phyloP scores from a whole-genome alignment of 2,797 vertebrate genomes.

The Philypnodon macrostomus region DNA sequence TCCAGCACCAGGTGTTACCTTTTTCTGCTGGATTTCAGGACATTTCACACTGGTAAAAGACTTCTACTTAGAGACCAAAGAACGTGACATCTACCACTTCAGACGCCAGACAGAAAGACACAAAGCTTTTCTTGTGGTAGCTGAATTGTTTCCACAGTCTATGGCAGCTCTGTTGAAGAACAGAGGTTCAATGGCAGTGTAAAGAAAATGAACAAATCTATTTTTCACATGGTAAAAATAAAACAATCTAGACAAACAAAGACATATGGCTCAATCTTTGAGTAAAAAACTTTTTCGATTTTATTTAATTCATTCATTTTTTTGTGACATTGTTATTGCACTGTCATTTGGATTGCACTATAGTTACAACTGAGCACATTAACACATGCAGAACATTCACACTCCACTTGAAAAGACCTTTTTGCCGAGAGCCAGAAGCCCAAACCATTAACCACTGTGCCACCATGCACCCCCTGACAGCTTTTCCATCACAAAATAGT shows the following conservation, averaged over 20 bases:
- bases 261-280: slow-evolving; percentile 19
- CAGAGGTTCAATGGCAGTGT: slow-evolving; percentile 13
- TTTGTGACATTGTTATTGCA: no score
- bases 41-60: slow-evolving; percentile 32
- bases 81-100: slow-evolving; percentile 37
- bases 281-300: no score
- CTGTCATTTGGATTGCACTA: no score
- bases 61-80: slow-evolving; percentile 26
- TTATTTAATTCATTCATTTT: no score
- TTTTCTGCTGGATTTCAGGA: slow-evolving; percentile 21
- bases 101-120: slow-evolving; percentile 24
- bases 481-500: no score
- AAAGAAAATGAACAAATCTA: slow-evolving; percentile 44
- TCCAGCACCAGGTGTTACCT: slow-evolving; percentile 32
- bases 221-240: slow-evolving; percentile 45
- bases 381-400: no score
- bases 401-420: no score
- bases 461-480: no score
- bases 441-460: no score
- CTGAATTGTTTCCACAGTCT: slow-evolving; percentile 42
- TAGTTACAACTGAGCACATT: no score
- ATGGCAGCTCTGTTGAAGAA: slow-evolving; percentile 40
- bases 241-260: slow-evolving; percentile 34
- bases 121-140: slow-evolving; percentile 22
- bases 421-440: no score